Base-by-base conservation (phyloP, 2,113 vertebrate genomes). In the Calidris pugnax region DNA sequence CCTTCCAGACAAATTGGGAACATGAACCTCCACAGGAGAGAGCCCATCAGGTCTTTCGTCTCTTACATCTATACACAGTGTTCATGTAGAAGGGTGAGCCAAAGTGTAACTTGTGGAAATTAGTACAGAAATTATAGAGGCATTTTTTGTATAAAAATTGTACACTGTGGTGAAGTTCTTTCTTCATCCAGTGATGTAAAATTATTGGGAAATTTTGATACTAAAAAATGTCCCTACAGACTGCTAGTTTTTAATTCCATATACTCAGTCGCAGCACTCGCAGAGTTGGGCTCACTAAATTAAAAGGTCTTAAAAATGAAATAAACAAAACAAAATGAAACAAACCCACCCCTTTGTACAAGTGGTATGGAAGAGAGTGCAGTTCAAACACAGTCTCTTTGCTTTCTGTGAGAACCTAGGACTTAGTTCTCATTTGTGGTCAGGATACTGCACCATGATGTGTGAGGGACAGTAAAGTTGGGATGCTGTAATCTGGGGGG, bases 291-390 rank as follows among this genome's bases (percentile, higher is more conserved):
- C 15, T 91, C 14, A 35, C 26, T 9, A 78, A 47, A 57, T 62
- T 20, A 21, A 23, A 83, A 90, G 22, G 20, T 45, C 6, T 80
- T 53, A 3, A 4, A 45, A n/a, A 47, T 8, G 56, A 28, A 39
- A n/a, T 14, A 22, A 4, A 16, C 28, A 59, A 9, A 19, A 5
- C 20, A 37, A 37, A 18, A 2, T 3, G 43, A 35, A 39, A 50
- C 14, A 56, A 85, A 69, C 6, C 10, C 18, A 62, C 14, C 2
- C 18, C 33, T 66, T 37, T 18, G 6, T 35, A 13, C 10, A 57
- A 74, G 13, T n/a, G 22, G 5, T 77, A 2, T 4, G 37, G 55
- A 56, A 21, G 26, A 80, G 27, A 66, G 2, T 0, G 0, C n/a
- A 26, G 9, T 53, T 89, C 51, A 75, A 66, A 39, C 53, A 39